Percentiles rank a stretch among this genome's conserved stretches.
phyloP scores from a whole-genome alignment of 2,797 vertebrate genomes.

The Atherinosoma microstoma region DNA sequence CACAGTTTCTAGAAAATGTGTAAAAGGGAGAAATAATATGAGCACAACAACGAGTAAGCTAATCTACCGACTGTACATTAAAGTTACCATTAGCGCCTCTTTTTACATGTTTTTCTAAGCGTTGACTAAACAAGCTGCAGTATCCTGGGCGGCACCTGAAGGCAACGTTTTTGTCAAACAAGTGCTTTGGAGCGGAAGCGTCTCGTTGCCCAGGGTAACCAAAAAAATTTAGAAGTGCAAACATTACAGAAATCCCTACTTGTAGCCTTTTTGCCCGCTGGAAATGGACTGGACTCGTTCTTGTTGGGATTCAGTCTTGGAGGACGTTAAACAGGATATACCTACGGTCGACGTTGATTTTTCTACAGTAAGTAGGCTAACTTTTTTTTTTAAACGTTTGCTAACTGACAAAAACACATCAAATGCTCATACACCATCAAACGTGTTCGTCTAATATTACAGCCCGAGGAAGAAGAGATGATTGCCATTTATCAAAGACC shows the following conservation, averaged over 20 bases:
- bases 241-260: too few relatives aligned
- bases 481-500: conserved; percentile 82
- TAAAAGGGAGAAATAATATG: not conserved
- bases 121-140: not conserved
- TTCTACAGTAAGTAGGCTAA: conserved; percentile 60
- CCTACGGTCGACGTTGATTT: conserved; percentile 83
- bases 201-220: conserved; percentile 44
- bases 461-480: conserved; percentile 83
- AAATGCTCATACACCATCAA: not conserved
- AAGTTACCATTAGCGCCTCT: too few relatives aligned
- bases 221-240: too few relatives aligned
- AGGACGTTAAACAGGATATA: conserved; percentile 79
- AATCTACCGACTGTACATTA: not conserved
- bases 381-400: not conserved
- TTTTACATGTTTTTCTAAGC: not conserved
- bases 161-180: conserved; percentile 26
- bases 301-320: conserved; percentile 75
- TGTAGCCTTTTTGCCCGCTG: too few relatives aligned
- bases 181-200: not conserved
- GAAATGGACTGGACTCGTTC: conserved; percentile 37
- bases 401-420: not conserved
- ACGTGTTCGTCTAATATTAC: conserved; percentile 20
- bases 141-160: conserved; percentile 33
- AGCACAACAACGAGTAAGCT: not conserved
- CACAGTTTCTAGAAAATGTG: too few relatives aligned